Base-by-base conservation (phyloP, 2,113 vertebrate species). In the Eonycteris spelaea region DNA sequence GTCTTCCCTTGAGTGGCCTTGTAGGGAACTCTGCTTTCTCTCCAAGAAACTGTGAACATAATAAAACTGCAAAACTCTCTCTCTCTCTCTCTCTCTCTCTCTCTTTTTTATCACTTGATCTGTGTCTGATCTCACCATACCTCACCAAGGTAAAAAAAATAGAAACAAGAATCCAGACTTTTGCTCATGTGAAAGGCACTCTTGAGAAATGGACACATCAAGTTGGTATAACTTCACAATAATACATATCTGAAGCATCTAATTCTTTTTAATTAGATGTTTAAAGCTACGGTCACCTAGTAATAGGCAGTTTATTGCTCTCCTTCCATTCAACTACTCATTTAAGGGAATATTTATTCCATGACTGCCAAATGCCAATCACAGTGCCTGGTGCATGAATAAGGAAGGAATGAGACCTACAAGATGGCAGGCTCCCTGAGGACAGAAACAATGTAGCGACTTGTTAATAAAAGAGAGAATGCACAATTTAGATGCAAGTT, bases 331-430 rank as follows among this genome's bases (percentile, higher is more conserved):
- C 45, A 55, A 4, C 79, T 22, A 70, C 6, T 63, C n/a, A 16
- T 74, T 70, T 75, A 30, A 70, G 15, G 45, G 24, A 82, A 28
- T 86, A 73, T 55, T 91, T 73, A 87, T 83, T 77, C 43, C 40
- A 11, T 18, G 24, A n/a, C 22, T 61, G 9, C 28, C 78, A 96
- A 93, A 83, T 70, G 65, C 2, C 18, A 68, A n/a, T 30, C 78
- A 26, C 9, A 57, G 6, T 21, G 6, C 22, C 38, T 82, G 38
- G 15, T 0, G 48, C 8, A 57, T 57, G 30, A 59, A 78, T 30
- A 28, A 82, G 0, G 26, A 55, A 90, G 15, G 24, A 63, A 63
- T 33, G 61, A 91, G 35, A 80, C 21, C 26, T 6, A 57, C 19
- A 43, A 59, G 40, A 63, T 1, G 13, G 7, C 1, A 48, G n/a